A percentile compares a stretch with the other conserved stretches of the same genome.
phyloP scores from a whole-genome alignment of 2,797 vertebrate genomes.

The Tragopan temminckii region DNA sequence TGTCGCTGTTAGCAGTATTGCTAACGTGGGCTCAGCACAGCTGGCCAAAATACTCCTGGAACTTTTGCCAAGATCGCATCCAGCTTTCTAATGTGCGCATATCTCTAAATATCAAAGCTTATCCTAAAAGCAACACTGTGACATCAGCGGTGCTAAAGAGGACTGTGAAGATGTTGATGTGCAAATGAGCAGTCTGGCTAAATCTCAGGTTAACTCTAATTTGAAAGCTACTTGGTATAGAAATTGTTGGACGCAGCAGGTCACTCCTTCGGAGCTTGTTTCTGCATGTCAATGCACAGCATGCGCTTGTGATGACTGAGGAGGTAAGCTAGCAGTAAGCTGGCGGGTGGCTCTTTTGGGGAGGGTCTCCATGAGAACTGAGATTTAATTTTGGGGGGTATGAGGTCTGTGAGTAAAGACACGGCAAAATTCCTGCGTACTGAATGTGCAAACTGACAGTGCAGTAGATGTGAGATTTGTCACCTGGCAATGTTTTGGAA shows the following conservation, averaged over 20 bases:
- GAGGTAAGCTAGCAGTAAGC: background rate
- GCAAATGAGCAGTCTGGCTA: constrained; percentile 43
- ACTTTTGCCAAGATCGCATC: background rate
- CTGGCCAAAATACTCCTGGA: background rate
- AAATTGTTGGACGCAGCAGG: constrained; percentile 40
- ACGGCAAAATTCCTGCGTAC: background rate
- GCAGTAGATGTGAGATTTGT: background rate
- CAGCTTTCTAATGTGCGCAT: constrained; percentile 44
- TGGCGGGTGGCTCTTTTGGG: background rate
- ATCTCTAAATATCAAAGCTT: constrained; percentile 61
- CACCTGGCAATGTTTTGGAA: background rate
- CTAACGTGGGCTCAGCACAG: background rate
- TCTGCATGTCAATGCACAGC: constrained; percentile 65
- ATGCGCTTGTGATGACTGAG: background rate
- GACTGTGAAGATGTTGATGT: constrained; percentile 42
- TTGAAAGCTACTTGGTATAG: constrained; percentile 32
- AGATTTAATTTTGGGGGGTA: background rate
- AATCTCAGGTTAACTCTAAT: constrained; percentile 51
- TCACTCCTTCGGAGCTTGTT: constrained; percentile 11
- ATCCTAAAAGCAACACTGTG: constrained; percentile 43
- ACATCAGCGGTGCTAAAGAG: background rate
- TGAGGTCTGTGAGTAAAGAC: background rate
- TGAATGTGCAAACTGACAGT: background rate
- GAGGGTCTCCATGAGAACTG: background rate
- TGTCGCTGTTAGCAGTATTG: background rate